Conservation (phyloP, 2,113 vertebrate genomes). For the Gambusia holbrooki region DNA sequence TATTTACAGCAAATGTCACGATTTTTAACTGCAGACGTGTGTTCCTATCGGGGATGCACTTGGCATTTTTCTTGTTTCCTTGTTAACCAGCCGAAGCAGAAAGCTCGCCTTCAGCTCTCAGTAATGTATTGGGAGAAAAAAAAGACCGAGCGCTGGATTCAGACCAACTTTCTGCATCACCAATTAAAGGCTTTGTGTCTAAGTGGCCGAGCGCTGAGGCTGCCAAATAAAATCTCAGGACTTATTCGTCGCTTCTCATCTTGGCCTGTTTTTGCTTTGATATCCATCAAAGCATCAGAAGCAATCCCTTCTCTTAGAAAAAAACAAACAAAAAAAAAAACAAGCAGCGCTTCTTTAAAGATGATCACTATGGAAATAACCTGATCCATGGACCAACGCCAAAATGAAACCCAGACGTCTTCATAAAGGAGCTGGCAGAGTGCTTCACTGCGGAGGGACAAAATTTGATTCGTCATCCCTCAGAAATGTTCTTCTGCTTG, state of each 20-base stretch:
- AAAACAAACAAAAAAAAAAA: not conserved
- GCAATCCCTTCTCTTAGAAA: not conserved
- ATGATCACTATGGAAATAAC: conserved; percentile 13
- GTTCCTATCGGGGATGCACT: not conserved
- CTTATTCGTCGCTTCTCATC: conserved; percentile 7
- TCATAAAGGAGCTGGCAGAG: conserved; percentile 29
- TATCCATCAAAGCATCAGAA: not conserved
- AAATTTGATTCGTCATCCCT: conserved; percentile 43
- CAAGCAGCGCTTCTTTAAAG: not conserved
- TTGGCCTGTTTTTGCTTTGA: conserved; percentile 6
- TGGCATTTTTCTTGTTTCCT: conserved; percentile 13
- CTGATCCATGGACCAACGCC: conserved; percentile 37
- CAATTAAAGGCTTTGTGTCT: conserved; percentile 12
- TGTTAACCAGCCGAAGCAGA: conserved; percentile 25
- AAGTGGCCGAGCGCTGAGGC: conserved; percentile 9
- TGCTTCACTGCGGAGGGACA: conserved; percentile 26
- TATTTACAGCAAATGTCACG: not conserved
- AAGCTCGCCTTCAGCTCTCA: conserved; percentile 32
- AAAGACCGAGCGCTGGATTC: not conserved
- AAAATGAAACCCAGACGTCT: conserved; percentile 24
- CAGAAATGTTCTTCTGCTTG: conserved; percentile 35
- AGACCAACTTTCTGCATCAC: conserved; percentile 24
- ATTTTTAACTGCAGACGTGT: not conserved
- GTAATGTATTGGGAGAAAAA: conserved; percentile 25
- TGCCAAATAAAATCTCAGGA: conserved; percentile 15